Percentiles rank a stretch among this genome's conserved stretches.
Conservation (phyloP, 2,113 vertebrate species). For the Egretta garzetta region DNA sequence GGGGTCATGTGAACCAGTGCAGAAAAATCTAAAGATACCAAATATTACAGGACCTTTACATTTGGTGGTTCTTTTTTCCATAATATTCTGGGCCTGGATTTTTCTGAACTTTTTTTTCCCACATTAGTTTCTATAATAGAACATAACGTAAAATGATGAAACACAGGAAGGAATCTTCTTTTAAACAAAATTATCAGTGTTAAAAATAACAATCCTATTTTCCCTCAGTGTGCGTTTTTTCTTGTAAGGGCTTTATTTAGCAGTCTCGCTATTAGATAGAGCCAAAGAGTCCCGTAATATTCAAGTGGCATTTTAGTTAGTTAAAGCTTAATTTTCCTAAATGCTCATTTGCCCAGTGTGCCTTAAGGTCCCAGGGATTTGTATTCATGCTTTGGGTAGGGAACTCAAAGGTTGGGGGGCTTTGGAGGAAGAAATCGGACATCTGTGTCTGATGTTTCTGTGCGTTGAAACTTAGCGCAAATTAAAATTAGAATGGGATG, state of each 20-base stretch:
- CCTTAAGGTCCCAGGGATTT: neutral
- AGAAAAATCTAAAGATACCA: slow-evolving; percentile 81
- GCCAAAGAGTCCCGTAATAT: neutral
- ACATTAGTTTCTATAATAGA: slow-evolving; percentile 78
- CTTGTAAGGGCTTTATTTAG: slow-evolving; percentile 50
- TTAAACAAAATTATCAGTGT: slow-evolving; percentile 79
- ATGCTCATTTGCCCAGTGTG: neutral
- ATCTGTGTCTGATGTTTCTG: neutral
- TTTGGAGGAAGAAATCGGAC: neutral
- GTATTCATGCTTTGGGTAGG: neutral
- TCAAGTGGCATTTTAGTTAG: neutral
- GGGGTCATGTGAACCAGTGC: slow-evolving; percentile 81
- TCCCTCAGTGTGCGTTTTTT: slow-evolving; percentile 57
- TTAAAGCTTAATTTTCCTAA: neutral
- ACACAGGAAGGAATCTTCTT: slow-evolving; percentile 82
- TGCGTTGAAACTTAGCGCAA: neutral
- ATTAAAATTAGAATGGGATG: slow-evolving; percentile 58
- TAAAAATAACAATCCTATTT: slow-evolving; percentile 80
- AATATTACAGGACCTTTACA: slow-evolving; percentile 83
- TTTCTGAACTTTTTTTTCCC: slow-evolving; percentile 80
- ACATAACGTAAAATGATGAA: slow-evolving; percentile 77
- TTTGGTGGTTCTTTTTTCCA: slow-evolving; percentile 78
- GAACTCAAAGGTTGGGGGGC: neutral
- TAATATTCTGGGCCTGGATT: slow-evolving; percentile 80
- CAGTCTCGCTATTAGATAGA: neutral